Conservation (phyloP, 2,888 invertebrate species). For the Polietes domitor region DNA sequence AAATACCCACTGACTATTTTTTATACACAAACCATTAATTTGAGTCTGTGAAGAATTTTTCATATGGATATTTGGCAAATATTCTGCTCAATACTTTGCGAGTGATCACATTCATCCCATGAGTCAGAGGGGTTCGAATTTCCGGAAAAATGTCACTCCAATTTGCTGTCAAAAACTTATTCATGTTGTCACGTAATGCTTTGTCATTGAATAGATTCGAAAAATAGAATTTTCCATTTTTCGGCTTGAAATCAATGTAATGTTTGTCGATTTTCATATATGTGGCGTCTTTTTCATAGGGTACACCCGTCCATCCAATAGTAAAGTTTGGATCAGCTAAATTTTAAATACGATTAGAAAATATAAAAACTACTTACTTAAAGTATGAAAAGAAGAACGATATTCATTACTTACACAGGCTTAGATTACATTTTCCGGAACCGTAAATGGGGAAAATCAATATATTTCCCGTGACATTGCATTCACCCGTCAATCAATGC, state of each 20-base stretch:
- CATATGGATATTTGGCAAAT: constrained; percentile 74
- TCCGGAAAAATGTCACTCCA: constrained; percentile 73
- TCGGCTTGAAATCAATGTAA: constrained; percentile 50
- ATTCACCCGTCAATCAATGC: constrained; percentile 65
- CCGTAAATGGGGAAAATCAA: constrained; percentile 76
- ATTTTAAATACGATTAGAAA: too few relatives aligned
- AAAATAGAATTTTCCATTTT: constrained; percentile 72
- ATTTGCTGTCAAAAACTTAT: constrained; percentile 81
- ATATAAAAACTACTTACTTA: too few relatives aligned
- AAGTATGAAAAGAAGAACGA: too few relatives aligned
- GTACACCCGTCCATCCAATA: constrained; percentile 52
- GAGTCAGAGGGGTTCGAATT: constrained; percentile 62
- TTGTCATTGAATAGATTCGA: constrained; percentile 80
- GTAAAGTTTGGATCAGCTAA: constrained; percentile 62
- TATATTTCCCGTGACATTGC: constrained; percentile 75
- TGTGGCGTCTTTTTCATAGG: constrained; percentile 57
- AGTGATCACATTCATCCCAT: constrained; percentile 75
- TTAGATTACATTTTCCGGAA: constrained; percentile 73
- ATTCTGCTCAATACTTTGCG: constrained; percentile 76
- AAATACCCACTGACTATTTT: too few relatives aligned
- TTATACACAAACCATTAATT: not conserved
- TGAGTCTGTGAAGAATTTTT: not conserved
- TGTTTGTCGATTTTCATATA: constrained; percentile 65
- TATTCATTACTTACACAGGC: not conserved
- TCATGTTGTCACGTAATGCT: constrained; percentile 80